Base-by-base conservation (phyloP, 1,140 invertebrate species). In the Lucilia sericata region DNA sequence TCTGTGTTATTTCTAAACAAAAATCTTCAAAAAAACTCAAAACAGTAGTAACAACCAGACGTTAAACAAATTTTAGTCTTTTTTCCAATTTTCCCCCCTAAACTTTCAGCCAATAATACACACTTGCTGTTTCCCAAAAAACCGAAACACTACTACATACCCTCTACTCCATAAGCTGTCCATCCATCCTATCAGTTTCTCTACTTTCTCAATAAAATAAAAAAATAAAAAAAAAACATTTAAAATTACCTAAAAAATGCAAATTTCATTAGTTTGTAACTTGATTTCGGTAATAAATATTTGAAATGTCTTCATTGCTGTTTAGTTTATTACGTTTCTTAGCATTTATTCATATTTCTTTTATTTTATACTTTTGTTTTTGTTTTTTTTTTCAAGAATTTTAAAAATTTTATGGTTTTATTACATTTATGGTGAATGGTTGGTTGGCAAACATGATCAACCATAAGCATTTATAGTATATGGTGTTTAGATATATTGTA, bases 201-300 rank as follows among this genome's bases (percentile, higher is more conserved):
- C 51, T 55, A 5, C 17, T 55, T 17, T 55, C 2, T 2, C 51
- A 7, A n/a, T n/a, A n/a, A n/a, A n/a, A n/a, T n/a, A n/a, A n/a
- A n/a, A n/a, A n/a, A n/a, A n/a, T n/a, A n/a, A n/a, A n/a, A n/a
- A 55, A 55, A 17, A 49, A 49, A 49, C 13, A 49, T 2, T 5
- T 49, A 49, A 9, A 49, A 13, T 55, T 5, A 55, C 0, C 12
- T n/a, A 0, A 55, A 55, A n/a, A 55, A 55, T 55, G 51, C 51
- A 55, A 55, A 55, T 13, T 5, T 55, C 51, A 7, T 42, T 42
- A 2, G 42, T 42, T 42, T 8, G 42, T 12, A 55, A n/a, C 51
- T 55, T 55, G 51, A 55, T 55, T 55, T 55, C 51, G 51, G 51
- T 55, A 55, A 55, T 55, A 55, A 55, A 55, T 55, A 55, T 55